A percentile compares a stretch with the other conserved stretches of the same genome.
Conservation (phyloP, 2,113 vertebrate species). For the Nothoprocta perdicaria region DNA sequence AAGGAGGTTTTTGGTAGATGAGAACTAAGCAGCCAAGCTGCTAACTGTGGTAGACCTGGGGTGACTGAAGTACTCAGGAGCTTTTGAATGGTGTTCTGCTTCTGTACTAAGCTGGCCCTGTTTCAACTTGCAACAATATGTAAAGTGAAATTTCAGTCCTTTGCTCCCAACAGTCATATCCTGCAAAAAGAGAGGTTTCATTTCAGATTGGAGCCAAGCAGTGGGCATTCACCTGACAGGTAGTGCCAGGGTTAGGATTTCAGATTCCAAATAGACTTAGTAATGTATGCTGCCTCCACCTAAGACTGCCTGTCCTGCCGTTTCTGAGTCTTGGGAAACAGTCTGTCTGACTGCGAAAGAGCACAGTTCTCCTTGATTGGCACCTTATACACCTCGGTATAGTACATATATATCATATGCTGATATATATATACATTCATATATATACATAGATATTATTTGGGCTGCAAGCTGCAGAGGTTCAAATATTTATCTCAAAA, state of each 20-base stretch:
- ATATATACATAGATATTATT: background rate
- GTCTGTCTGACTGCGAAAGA: background rate
- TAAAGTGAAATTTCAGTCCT: background rate
- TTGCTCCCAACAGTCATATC: background rate
- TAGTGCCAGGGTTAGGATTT: background rate
- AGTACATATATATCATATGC: too few species aligned
- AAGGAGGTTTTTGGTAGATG: background rate
- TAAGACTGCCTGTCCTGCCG: accelerated
- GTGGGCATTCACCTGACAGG: background rate
- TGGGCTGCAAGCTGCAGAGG: background rate
- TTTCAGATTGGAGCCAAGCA: background rate
- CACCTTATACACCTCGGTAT: background rate
- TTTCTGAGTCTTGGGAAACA: background rate
- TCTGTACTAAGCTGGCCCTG: background rate
- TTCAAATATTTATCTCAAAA: background rate
- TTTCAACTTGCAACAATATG: background rate
- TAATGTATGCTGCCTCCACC: background rate
- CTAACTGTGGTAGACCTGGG: background rate
- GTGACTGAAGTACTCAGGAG: background rate
- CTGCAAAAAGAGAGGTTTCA: background rate
- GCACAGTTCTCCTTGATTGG: background rate
- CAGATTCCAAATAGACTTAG: background rate
- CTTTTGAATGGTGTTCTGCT: background rate
- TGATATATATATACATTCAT: too few species aligned
- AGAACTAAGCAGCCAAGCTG: background rate